Conservation (phyloP, 2,888 invertebrate genomes). For the Plusia festucae region DNA sequence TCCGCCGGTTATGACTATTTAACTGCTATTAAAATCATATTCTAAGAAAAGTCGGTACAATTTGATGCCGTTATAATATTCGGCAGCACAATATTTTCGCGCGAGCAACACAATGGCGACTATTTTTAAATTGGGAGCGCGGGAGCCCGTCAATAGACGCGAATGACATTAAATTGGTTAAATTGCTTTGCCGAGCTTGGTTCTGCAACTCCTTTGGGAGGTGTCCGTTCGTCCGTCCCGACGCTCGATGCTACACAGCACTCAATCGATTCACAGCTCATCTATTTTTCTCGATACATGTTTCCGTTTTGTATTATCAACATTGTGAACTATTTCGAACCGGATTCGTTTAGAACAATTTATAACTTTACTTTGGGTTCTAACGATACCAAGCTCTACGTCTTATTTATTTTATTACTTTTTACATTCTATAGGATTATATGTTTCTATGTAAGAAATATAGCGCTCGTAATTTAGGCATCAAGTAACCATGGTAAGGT, state of each 20-base stretch:
- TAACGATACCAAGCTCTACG: constrained; percentile 14
- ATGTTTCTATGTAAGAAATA: constrained; percentile 13
- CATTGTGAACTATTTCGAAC: constrained; percentile 48
- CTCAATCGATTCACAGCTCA: constrained; percentile 69
- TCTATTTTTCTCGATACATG: constrained; percentile 65
- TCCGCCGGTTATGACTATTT: constrained; percentile 74
- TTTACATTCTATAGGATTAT: constrained; percentile 19
- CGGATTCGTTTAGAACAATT: constrained; percentile 42
- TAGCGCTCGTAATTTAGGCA: constrained; percentile 26
- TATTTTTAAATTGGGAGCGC: constrained; percentile 87
- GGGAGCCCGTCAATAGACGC: constrained; percentile 84
- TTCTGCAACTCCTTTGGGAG: constrained; percentile 81
- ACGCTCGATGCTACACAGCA: constrained; percentile 57
- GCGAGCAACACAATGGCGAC: constrained; percentile 79
- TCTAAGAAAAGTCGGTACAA: constrained; percentile 68
- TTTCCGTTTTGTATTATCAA: constrained; percentile 54
- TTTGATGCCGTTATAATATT: constrained; percentile 46
- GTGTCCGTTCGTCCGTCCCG: constrained; percentile 69
- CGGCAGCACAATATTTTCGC: constrained; percentile 69
- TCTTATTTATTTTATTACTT: constrained; percentile 19
- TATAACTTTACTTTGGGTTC: constrained; percentile 28
- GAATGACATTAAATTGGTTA: constrained; percentile 88
- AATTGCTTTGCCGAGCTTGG: constrained; percentile 85
- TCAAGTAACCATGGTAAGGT: constrained; percentile 35
- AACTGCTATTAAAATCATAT: constrained; percentile 80